Evolutionary conservation across 2,888 invertebrate species (phyloP), one percentile per base, ranked within the genome.

Genomic region (Hofmannophila pseudospretella): DNA sequence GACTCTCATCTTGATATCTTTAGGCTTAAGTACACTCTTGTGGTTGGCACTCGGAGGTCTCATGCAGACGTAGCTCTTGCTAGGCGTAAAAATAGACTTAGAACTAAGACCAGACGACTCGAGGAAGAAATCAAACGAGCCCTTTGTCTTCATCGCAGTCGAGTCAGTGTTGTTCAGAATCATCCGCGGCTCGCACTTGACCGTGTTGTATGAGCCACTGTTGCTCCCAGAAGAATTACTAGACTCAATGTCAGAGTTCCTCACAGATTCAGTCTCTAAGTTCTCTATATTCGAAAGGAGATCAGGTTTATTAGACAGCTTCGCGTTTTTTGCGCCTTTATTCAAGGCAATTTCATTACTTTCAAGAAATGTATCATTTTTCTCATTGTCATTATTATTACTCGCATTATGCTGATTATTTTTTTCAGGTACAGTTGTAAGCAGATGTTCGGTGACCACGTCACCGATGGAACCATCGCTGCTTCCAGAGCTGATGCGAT

Each of bases 41-140:
- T 94, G 94, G 67, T 93, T 94, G 47, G 78, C 84, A 65, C 90
- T 93, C 34, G 93, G 88, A 38, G 93, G 87, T 49, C 93, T 69
- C 51, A 79, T 47, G 28, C 76, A 75, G 10, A 79, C 46, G 43
- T 73, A 77, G 46, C 64, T 64, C 50, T 73, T 82, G 47, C 49
- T 76, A 19, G 81, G 76, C 7, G 92, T 91, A 53, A 92, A 85
- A 57, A 94, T 92, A 29, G 93, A 93, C 75, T 94, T 94, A 47
- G 93, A 93, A 74, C 93, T 94, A 42, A 94, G 88, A 36, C 94
- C 94, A 35, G 94, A 94, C 11, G 92, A 91, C 70, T 94, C 94
- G 34, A 94, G 77, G 65, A 94, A 94, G 66, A 92, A 90, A 71
- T 94, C 94, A 57, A 94, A 94, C 11, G 89, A 71, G 22, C 84